These are phyloP conservation scores for Dasypus novemcinctus DNA, from an alignment of 2,113 vertebrate genomes.

Conservation along the genomic window DNA sequence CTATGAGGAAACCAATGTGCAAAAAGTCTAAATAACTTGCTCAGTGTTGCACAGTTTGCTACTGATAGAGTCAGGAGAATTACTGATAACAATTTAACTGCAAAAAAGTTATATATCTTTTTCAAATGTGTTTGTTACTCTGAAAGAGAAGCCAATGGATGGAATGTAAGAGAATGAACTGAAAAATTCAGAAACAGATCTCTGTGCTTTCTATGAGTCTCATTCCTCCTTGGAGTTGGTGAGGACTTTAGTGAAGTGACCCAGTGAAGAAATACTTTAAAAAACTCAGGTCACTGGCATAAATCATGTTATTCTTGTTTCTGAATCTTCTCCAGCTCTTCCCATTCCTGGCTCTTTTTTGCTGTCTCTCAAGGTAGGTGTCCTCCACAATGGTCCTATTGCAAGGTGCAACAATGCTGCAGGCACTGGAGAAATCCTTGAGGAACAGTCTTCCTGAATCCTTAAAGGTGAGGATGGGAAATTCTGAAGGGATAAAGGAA, in stretches of 20 bases:
- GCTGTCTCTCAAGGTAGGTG: neutral
- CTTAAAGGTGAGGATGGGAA: constrained; percentile 63
- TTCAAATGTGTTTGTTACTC: no score
- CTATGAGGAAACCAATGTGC: neutral
- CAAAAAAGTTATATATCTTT: neutral
- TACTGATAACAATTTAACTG: neutral
- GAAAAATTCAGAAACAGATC: neutral
- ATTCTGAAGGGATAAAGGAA: neutral
- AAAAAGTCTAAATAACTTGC: no score
- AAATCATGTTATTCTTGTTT: neutral
- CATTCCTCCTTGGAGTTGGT: neutral
- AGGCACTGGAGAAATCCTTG: constrained; percentile 59
- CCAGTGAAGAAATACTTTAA: neutral
- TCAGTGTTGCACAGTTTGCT: neutral
- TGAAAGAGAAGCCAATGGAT: neutral
- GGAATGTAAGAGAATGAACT: neutral
- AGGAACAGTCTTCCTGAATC: constrained; percentile 58
- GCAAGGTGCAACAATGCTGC: constrained; percentile 60
- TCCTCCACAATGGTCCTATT: neutral
- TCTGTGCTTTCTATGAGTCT: neutral
- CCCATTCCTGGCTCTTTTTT: neutral
- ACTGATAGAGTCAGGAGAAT: neutral
- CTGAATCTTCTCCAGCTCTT: neutral
- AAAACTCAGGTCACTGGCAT: accelerated
- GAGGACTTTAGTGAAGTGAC: neutral